phyloP scores from a whole-genome alignment of 2,113 vertebrate species.

The Colius striatus region DNA sequence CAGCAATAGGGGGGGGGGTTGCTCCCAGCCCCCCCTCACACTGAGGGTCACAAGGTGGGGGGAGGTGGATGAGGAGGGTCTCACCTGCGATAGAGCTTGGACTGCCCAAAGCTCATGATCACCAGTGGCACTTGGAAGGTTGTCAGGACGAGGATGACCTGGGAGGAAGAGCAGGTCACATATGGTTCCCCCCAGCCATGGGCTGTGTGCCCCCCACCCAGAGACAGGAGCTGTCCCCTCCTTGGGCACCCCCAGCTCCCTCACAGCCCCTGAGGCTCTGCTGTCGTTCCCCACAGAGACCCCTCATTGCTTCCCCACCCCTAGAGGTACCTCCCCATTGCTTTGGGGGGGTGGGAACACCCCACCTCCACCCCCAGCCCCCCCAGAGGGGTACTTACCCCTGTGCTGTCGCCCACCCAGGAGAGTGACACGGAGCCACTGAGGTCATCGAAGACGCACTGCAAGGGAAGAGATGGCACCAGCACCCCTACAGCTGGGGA shows the following conservation, averaged over 20 bases:
- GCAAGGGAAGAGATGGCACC: not conserved
- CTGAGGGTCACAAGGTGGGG: not conserved
- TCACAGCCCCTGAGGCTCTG: no score
- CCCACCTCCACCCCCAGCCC: not conserved
- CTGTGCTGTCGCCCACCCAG: constrained; percentile 92
- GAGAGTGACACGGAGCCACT: constrained; percentile 89
- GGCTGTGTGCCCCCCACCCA: not conserved
- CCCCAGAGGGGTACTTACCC: constrained; percentile 76
- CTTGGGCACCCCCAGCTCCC: not conserved
- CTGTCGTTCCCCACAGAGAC: no score
- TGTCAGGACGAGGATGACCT: constrained; percentile 91
- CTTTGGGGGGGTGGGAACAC: no score
- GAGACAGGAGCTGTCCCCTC: no score
- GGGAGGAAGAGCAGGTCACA: not conserved
- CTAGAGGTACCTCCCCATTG: no score
- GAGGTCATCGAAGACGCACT: constrained; percentile 86
- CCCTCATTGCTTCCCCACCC: no score
- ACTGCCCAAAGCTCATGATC: constrained; percentile 87
- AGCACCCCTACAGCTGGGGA: not conserved
- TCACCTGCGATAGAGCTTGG: constrained; percentile 93
- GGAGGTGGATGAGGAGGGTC: not conserved
- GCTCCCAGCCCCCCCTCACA: not conserved
- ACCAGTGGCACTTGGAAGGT: constrained; percentile 91
- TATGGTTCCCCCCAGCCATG: no score
- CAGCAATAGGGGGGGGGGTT: not conserved